phyloP scores from a whole-genome alignment of 2,888 invertebrate genomes.

The Euphydryas editha region DNA sequence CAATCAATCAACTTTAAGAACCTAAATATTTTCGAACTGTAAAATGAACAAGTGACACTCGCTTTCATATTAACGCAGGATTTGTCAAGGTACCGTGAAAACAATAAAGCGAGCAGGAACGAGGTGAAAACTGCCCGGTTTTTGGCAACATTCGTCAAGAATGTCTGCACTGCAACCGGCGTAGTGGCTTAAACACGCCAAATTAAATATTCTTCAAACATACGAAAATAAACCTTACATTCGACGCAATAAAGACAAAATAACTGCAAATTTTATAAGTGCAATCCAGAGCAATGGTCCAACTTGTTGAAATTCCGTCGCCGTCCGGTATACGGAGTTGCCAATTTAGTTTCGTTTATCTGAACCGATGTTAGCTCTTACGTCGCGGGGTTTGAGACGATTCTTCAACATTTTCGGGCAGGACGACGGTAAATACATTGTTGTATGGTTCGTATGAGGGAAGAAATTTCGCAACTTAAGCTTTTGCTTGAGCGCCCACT shows the following conservation, averaged over 20 bases:
- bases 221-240: slow-evolving; percentile 59
- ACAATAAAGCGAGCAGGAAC: slow-evolving; percentile 70
- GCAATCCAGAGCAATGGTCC: slow-evolving; percentile 62
- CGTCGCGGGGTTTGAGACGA: slow-evolving; percentile 52
- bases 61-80: slow-evolving; percentile 35
- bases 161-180: slow-evolving; percentile 61
- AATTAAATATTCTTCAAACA: slow-evolving; percentile 39
- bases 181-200: slow-evolving; percentile 52
- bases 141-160: slow-evolving; percentile 82
- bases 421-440: slow-evolving; percentile 46
- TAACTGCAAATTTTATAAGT: slow-evolving; percentile 51
- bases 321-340: slow-evolving; percentile 67
- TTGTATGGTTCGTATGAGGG: slow-evolving; percentile 48
- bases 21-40: slow-evolving; percentile 6
- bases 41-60: slow-evolving; percentile 13
- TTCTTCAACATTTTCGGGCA: slow-evolving; percentile 50
- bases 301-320: slow-evolving; percentile 82
- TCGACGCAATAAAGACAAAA: slow-evolving; percentile 49
- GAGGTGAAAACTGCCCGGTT: slow-evolving; percentile 79
- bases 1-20: background rate
- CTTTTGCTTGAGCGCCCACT: slow-evolving; percentile 76
- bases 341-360: slow-evolving; percentile 61
- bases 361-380: slow-evolving; percentile 54
- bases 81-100: slow-evolving; percentile 56
- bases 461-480: slow-evolving; percentile 76